Percentiles rank a stretch among this genome's conserved stretches.
These are phyloP conservation scores for Turnix velox DNA, from an alignment of 2,113 vertebrate species.

Conservation along the genomic window DNA sequence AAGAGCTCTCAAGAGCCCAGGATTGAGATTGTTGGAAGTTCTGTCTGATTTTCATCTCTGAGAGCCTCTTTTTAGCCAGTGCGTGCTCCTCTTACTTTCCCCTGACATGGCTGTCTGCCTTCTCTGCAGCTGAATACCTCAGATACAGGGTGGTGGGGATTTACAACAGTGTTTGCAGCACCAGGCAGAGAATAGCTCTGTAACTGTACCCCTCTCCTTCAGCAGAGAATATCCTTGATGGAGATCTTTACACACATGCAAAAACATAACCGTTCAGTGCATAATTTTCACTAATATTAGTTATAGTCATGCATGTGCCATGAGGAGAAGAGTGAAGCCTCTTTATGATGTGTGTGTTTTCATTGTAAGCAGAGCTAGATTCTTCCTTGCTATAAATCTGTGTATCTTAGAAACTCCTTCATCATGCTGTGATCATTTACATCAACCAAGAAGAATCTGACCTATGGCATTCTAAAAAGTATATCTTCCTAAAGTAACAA, in stretches of 20 bases:
- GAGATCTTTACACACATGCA: slow-evolving; percentile 8
- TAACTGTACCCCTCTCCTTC: slow-evolving; percentile 10
- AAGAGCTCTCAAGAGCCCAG: not conserved
- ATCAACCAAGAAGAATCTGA: not conserved
- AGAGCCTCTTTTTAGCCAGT: not conserved
- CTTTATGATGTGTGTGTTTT: not conserved
- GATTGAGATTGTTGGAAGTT: not conserved
- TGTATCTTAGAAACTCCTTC: not conserved
- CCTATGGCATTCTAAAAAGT: not conserved
- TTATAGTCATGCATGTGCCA: not conserved
- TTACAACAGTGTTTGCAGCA: slow-evolving; percentile 26
- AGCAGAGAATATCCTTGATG: slow-evolving; percentile 39
- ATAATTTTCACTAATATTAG: not conserved
- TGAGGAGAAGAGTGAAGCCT: not conserved
- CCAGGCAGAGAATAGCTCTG: slow-evolving; percentile 34
- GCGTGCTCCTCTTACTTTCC: not conserved
- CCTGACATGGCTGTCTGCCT: not conserved
- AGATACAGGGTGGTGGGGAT: slow-evolving; percentile 36
- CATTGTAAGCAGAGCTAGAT: not conserved
- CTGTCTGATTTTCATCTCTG: not conserved
- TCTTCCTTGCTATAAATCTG: not conserved
- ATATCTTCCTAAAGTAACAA: not conserved
- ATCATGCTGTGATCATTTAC: not conserved
- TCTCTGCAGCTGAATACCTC: slow-evolving; percentile 30
- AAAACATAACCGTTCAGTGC: slow-evolving; percentile 1